These are phyloP conservation scores for Hyla sarda DNA, from an alignment of 2,113 vertebrate genomes.

Conservation along the genomic window DNA sequence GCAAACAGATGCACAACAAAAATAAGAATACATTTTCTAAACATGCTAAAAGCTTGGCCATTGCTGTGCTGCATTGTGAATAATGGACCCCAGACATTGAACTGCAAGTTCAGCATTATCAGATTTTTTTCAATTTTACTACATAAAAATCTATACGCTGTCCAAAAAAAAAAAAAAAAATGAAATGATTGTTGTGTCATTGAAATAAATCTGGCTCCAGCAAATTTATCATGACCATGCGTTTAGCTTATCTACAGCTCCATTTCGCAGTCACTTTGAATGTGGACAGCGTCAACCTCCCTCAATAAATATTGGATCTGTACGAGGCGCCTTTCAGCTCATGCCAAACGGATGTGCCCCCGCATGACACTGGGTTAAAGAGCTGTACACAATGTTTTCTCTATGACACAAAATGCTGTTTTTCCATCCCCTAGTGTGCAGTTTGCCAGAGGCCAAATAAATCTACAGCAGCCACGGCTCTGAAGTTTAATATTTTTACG, in stretches of 20 bases:
- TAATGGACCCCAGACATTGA: background rate
- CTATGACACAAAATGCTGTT: constrained; percentile 26
- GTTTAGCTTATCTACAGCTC: background rate
- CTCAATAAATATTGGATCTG: constrained; percentile 18
- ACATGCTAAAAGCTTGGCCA: no score
- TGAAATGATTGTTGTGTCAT: background rate
- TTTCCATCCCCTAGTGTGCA: background rate
- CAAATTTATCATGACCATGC: constrained; percentile 1
- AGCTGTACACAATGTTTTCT: constrained; percentile 28
- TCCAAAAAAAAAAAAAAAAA: background rate
- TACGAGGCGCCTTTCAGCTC: constrained; percentile 4
- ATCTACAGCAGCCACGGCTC: background rate
- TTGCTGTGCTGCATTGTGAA: no score
- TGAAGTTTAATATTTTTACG: constrained; percentile 2
- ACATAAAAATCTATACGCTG: background rate
- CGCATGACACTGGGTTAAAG: constrained; percentile 10
- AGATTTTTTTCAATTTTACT: background rate
- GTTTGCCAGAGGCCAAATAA: constrained; percentile 24
- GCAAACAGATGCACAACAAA: no score
- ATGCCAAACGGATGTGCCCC: constrained; percentile 19
- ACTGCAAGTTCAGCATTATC: background rate
- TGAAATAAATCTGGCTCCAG: background rate
- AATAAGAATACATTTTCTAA: no score
- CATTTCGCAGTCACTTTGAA: background rate
- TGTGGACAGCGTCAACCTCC: constrained; percentile 7